Conservation (phyloP, 2,888 invertebrate species). For the Busseola fusca region DNA sequence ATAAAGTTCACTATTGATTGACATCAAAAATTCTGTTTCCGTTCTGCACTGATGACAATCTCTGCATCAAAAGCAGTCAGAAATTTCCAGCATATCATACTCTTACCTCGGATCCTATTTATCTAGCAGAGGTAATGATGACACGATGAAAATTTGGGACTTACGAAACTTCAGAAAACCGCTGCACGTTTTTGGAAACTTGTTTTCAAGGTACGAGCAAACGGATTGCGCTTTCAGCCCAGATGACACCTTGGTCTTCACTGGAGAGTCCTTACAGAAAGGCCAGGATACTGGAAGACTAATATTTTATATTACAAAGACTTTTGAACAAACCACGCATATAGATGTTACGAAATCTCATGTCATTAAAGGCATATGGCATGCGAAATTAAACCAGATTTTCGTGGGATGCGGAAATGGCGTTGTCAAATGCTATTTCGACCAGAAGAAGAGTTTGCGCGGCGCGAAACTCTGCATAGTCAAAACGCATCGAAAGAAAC, state of each 20-base stretch:
- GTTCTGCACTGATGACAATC: no score
- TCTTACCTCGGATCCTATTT: slow-evolving; percentile 95
- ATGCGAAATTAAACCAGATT: slow-evolving; percentile 99
- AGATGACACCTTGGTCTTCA: slow-evolving; percentile 95
- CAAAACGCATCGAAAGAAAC: slow-evolving; percentile 93
- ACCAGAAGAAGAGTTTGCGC: slow-evolving; percentile 94
- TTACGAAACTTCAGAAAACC: slow-evolving; percentile 94
- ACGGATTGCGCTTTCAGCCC: slow-evolving; percentile 97
- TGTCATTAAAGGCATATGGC: slow-evolving; percentile 97
- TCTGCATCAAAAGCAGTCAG: slow-evolving; percentile 94
- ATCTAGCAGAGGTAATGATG: slow-evolving; percentile 96
- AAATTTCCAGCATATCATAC: slow-evolving; percentile 95
- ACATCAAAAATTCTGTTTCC: no score
- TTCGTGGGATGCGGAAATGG: slow-evolving; percentile 98
- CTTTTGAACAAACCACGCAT: slow-evolving; percentile 92
- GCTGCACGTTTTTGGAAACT: slow-evolving; percentile 90
- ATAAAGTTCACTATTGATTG: background rate
- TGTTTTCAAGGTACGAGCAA: slow-evolving; percentile 95
- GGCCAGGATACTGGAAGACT: slow-evolving; percentile 91
- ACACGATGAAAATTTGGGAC: slow-evolving; percentile 98
- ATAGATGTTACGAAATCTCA: slow-evolving; percentile 94
- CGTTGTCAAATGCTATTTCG: slow-evolving; percentile 96
- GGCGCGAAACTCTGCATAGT: slow-evolving; percentile 97
- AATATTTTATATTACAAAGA: slow-evolving; percentile 94
- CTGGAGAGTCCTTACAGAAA: slow-evolving; percentile 94